Evolutionary conservation across 2,113 vertebrate genomes (phyloP), one percentile per base, ranked within the genome.

Genomic region (Brachirus orientalis): DNA sequence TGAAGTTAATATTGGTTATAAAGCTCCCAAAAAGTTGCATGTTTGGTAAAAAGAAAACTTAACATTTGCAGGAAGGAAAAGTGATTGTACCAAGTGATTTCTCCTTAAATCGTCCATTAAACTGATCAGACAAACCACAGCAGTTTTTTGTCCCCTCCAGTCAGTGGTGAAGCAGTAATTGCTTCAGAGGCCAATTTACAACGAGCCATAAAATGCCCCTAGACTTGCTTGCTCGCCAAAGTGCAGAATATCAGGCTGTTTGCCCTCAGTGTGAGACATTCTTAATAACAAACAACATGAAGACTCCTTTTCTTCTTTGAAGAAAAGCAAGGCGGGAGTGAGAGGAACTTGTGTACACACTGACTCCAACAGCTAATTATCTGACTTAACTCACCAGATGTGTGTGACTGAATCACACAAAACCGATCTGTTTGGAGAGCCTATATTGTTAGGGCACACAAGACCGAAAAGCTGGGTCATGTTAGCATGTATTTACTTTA

Each of bases 301-400:
- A 55, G 48, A 36, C 75, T 84, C 51, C 80, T 89, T 84, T 91
- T 90, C 72, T 89, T 90, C 86, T 89, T 85, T 78, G 72, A 88
- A 89, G 87, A 90, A 89, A 84, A 76, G 80, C 79, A 66, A 78
- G 80, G 76, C 43, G 51, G 84, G 88, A 86, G 82, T 78, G 82
- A 77, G 80, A 90, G 72, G 58, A 83, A 79, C 87, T 91, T 91
- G 81, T 90, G 83, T 86, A 90, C 80, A 91, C 85, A 87, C 57
- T 12, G 63, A 72, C 46, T 80, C 71, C 46, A 63, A 85, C 82
- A 74, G 82, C 77, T 89, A 87, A 88, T 92, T 85, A 90, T 90
- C 78, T 77, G 64, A 59, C 65, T 67, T 9, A 44, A 54, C 47
- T 43, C 70, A 60, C 88, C 89, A 90, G 87, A 90, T 91, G 91